Evolutionary conservation across 1,140 invertebrate species (phyloP), one percentile per base, ranked within the genome.

Genomic region (Meloidogyne exigua): DNA sequence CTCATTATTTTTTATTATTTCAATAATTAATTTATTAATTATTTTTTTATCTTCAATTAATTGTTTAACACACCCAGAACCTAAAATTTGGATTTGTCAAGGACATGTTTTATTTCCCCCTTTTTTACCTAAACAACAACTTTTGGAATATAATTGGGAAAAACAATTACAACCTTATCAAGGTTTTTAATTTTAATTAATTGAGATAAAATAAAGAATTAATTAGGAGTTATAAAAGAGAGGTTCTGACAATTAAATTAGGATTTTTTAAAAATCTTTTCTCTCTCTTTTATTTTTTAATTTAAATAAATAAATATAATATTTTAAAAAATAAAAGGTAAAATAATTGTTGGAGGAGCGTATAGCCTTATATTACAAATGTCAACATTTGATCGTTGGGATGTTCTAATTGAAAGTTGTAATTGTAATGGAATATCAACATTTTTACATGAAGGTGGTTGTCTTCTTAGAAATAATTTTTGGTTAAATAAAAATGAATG

Each of bases 401-500:
- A 57, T 57, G 49, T 57, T 57, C 21, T 57, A 57, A n/a, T 57
- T 15, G 49, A 57, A 57, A 57, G 49, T 21, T 57, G 49, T 57
- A 57, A 4, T 57, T 57, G 49, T n/a, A 57, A 57, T 57, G 49
- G 49, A 57, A 9, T 57, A 9, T 57, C n/a, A n/a, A 18, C 18
- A 57, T 57, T 57, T 57, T 57, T 57, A 21, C 18, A 57, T 7
- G 49, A n/a, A 57, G 49, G 49, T n/a, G 49, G 49, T 57, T 57
- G 49, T 57, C 18, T 57, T 57, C 18, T 18, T 9, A 57, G 49
- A n/a, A n/a, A 57, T 57, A 57, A 57, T 57, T 57, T 57, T 57
- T 57, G 49, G 49, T 57, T 57, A 57, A 57, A 57, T 57, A 57
- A n/a, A 57, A 57, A 57, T 57, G 49, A 57, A 57, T 57, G 49